These are phyloP conservation scores for Aythya baeri DNA, from an alignment of 2,113 vertebrate species.

Conservation along the genomic window DNA sequence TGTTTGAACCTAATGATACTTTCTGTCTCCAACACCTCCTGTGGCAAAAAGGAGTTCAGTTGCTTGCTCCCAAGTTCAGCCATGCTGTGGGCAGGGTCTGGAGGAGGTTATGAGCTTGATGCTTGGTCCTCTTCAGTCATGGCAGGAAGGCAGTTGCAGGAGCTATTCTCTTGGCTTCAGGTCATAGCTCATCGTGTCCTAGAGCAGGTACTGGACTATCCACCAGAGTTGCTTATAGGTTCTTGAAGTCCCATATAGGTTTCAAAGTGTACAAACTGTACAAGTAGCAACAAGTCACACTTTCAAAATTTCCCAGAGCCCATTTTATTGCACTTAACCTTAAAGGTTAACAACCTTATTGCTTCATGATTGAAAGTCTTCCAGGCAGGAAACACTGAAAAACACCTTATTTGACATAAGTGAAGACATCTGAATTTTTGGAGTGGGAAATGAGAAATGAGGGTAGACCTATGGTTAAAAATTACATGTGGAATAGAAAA, in stretches of 20 bases:
- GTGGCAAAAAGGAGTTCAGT: not conserved
- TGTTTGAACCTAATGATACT: not conserved
- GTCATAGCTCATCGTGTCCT: not conserved
- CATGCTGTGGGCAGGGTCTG: not conserved
- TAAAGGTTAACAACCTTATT: conserved; percentile 47
- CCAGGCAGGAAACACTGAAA: conserved; percentile 35
- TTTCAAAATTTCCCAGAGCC: not conserved
- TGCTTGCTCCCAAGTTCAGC: not conserved
- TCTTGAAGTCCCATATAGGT: not conserved
- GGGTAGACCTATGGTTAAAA: not conserved
- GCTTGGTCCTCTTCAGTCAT: not conserved
- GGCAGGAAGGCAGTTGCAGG: not conserved
- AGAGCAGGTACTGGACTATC: not conserved
- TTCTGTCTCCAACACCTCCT: not conserved
- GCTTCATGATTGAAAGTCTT: conserved; percentile 49
- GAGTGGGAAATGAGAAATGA: not conserved
- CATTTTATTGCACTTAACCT: conserved; percentile 7
- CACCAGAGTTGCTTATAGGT: not conserved
- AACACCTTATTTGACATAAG: not conserved
- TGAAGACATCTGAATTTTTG: not conserved
- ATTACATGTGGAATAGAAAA: not conserved
- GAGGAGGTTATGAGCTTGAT: not conserved
- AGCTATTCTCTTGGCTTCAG: not conserved
- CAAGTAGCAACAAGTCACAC: not conserved
- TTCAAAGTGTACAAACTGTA: not conserved